These are phyloP conservation scores for Mesopsocus fuscifrons DNA, from an alignment of 2,888 invertebrate species.

Conservation along the genomic window DNA sequence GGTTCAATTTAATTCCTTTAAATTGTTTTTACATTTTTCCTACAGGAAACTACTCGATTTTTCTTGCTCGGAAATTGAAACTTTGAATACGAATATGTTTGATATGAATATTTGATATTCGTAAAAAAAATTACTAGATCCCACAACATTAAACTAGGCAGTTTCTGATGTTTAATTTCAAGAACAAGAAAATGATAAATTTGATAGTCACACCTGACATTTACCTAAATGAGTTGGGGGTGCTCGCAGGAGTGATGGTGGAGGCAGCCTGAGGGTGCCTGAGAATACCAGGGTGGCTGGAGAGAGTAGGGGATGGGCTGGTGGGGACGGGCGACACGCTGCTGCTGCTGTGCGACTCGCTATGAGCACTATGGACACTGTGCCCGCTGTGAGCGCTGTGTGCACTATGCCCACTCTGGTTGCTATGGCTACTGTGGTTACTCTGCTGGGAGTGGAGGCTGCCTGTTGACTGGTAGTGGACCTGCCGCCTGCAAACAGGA, in stretches of 20 bases:
- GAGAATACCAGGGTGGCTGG: conserved; percentile 16
- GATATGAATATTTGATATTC: too few species aligned
- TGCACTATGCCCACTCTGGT: not conserved
- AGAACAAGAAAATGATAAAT: too few species aligned
- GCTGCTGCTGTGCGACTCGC: conserved; percentile 45
- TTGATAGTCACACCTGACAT: too few species aligned
- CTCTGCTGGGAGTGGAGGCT: conserved; percentile 46
- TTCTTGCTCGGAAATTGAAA: too few species aligned
- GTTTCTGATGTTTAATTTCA: too few species aligned
- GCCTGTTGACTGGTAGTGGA: conserved; percentile 67
- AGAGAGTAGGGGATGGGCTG: conserved; percentile 25
- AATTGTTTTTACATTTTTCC: too few species aligned
- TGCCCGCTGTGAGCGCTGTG: not conserved
- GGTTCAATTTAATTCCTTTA: too few species aligned
- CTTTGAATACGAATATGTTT: too few species aligned
- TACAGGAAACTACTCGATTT: too few species aligned
- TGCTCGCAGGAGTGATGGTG: conserved; percentile 15
- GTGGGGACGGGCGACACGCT: conserved; percentile 64
- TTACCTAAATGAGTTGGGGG: conserved; percentile 1
- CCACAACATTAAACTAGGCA: too few species aligned
- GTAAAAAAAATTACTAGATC: too few species aligned
- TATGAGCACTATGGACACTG: not conserved
- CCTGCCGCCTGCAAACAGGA: conserved; percentile 38
- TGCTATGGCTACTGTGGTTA: not conserved
- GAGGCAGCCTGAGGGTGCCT: conserved; percentile 15